Conservation (phyloP, 2,888 invertebrate genomes). For the Helleia helle region DNA sequence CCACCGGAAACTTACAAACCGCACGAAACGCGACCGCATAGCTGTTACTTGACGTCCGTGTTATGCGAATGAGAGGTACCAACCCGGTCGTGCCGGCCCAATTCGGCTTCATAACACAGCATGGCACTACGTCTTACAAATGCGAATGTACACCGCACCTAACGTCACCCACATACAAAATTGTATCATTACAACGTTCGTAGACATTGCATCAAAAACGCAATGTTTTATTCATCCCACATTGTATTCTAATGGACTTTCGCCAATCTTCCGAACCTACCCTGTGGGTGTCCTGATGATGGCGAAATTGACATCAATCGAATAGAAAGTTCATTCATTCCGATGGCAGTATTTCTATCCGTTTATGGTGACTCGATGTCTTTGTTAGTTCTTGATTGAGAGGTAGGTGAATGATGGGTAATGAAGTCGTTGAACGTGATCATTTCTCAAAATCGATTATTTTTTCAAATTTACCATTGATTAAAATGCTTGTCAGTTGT, state of each 20-base stretch:
- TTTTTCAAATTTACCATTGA: no score
- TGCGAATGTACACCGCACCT: neutral
- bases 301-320: conserved; percentile 11
- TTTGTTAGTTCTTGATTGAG: neutral
- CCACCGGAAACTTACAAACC: no score
- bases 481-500: no score
- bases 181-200: conserved; percentile 37
- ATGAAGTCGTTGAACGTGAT: no score
- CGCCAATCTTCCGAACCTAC: conserved; percentile 60
- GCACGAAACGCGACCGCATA: no score
- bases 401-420: neutral
- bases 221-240: conserved; percentile 59
- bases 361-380: neutral
- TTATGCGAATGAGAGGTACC: no score
- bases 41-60: no score
- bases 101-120: no score
- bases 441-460: no score
- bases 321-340: conserved; percentile 10
- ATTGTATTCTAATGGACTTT: conserved; percentile 73
- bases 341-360: conserved; percentile 7
- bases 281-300: conserved; percentile 29
- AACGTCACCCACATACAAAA: conserved; percentile 21
- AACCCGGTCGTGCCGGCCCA: no score
- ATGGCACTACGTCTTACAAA: no score
- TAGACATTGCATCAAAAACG: conserved; percentile 49